Conservation (phyloP, 2,888 invertebrate genomes). For the Cephus sareptanus region DNA sequence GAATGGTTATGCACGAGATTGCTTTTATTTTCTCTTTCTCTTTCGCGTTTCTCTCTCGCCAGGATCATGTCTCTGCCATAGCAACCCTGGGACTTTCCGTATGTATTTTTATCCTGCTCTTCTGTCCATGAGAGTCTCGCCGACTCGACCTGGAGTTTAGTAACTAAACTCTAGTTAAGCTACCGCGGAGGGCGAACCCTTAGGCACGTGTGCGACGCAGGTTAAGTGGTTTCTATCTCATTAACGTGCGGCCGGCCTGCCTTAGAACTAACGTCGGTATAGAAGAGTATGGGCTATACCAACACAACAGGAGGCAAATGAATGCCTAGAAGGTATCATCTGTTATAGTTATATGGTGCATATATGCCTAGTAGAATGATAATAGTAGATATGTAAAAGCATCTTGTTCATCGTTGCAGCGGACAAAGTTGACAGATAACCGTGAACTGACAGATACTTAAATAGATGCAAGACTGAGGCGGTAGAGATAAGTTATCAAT, state of each 20-base stretch:
- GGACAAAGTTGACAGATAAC: not conserved
- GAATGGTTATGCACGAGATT: not conserved
- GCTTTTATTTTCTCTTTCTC: not conserved
- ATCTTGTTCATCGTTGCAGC: not conserved
- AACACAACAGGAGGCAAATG: not conserved
- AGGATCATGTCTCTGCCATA: not conserved
- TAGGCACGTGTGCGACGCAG: slow-evolving; percentile 51
- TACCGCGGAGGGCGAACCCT: slow-evolving; percentile 35
- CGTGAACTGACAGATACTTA: not conserved
- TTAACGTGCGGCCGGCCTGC: slow-evolving; percentile 40
- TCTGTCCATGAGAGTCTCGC: not conserved
- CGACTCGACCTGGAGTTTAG: slow-evolving; percentile 34
- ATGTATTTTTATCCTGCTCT: not conserved
- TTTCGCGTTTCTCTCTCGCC: not conserved
- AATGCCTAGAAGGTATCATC: not conserved
- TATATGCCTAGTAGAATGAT: not conserved
- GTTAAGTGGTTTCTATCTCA: slow-evolving; percentile 60
- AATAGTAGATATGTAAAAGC: not conserved
- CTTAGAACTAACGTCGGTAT: slow-evolving; percentile 25
- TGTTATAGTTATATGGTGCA: not conserved
- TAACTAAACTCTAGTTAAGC: slow-evolving; percentile 40
- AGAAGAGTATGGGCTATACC: slow-evolving; percentile 30
- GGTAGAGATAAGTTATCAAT: not conserved
- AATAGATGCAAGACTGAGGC: not conserved
- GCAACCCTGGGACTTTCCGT: not conserved